Conservation (phyloP, 2,797 vertebrate species). For the Trachurus trachurus region DNA sequence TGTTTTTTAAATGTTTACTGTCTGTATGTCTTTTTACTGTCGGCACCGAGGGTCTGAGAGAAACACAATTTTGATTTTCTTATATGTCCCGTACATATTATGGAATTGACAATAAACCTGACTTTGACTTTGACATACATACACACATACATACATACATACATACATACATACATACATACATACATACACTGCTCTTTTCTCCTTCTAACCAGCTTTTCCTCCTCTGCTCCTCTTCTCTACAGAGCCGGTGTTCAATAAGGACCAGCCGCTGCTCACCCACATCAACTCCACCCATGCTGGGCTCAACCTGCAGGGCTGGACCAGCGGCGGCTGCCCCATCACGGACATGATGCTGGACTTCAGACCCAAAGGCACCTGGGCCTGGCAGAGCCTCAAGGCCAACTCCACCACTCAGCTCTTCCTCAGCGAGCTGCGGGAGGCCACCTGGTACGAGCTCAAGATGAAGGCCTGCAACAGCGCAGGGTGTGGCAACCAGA, state of each 20-base stretch:
- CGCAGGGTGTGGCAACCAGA: constrained; percentile 96
- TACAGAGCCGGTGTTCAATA: constrained; percentile 96
- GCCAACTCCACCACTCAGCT: constrained; percentile 94
- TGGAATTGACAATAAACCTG: no score
- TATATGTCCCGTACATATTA: no score
- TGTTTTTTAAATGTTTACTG: no score
- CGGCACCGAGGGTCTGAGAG: no score
- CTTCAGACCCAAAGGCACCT: constrained; percentile 96
- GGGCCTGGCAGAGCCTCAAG: constrained; percentile 96
- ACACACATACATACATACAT: no score
- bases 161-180: no score
- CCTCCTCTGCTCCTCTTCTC: constrained; percentile 14
- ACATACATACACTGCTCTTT: neutral
- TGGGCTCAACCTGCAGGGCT: constrained; percentile 97
- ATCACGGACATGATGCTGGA: constrained; percentile 94
- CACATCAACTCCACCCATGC: constrained; percentile 99
- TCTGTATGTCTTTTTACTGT: no score
- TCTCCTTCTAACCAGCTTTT: neutral
- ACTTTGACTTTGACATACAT: no score
- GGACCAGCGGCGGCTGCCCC: constrained; percentile 97
- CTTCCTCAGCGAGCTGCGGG: constrained; percentile 94
- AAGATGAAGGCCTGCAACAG: constrained; percentile 99
- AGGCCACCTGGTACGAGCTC: constrained; percentile 98
- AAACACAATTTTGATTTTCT: no score
- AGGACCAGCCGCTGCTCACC: constrained; percentile 97